Percentiles rank a stretch among this genome's conserved stretches.
phyloP scores from a whole-genome alignment of 2,113 vertebrate genomes.

The Tupaia tana region DNA sequence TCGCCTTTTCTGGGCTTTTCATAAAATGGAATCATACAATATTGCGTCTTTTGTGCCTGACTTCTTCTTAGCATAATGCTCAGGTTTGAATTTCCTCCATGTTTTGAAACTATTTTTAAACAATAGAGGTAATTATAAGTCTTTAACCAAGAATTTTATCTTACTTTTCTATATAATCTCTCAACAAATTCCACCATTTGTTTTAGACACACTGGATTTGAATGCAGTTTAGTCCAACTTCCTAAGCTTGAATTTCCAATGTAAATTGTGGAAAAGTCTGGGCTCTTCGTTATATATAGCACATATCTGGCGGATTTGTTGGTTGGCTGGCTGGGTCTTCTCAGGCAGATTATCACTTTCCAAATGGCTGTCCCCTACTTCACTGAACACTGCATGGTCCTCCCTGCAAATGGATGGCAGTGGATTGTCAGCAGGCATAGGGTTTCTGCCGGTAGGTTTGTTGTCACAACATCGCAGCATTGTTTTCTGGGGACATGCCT shows the following conservation, averaged over 20 bases:
- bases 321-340: neutral
- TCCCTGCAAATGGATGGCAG: neutral
- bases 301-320: neutral
- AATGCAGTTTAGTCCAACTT: neutral
- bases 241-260: neutral
- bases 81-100: neutral
- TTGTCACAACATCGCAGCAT: neutral
- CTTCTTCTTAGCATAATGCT: neutral
- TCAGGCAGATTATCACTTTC: neutral
- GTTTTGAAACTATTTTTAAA: neutral
- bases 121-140: neutral
- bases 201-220: neutral
- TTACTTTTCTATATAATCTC: slow-evolving; percentile 20
- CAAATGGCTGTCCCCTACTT: neutral
- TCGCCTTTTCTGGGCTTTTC: neutral
- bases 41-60: neutral
- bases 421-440: neutral
- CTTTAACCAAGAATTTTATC: slow-evolving; percentile 21
- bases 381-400: neutral
- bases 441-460: neutral
- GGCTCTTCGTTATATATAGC: neutral
- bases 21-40: neutral
- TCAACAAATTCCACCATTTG: neutral
- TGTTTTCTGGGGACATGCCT: neutral
- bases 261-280: neutral